A percentile compares a stretch with the other conserved stretches of the same genome.
Conservation (phyloP, 2,797 vertebrate species). For the Typhlichthys eigenmanni region DNA sequence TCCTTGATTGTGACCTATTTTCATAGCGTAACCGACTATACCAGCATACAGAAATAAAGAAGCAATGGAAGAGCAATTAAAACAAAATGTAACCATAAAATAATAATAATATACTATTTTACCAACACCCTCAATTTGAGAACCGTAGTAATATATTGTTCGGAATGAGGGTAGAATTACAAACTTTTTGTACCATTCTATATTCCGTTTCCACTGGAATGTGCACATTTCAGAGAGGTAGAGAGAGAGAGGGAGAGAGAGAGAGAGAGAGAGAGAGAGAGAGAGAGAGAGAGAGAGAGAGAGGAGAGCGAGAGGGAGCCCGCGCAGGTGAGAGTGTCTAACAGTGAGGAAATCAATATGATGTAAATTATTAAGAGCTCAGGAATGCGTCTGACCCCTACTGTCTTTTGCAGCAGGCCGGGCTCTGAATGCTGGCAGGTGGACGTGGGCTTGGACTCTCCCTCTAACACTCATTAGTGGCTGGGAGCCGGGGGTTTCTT, state of each 20-base stretch:
- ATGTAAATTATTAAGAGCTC: constrained; percentile 96
- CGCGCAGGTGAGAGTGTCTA: constrained; percentile 77
- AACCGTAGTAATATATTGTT: constrained; percentile 32
- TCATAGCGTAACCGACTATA: too few relatives aligned
- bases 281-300: constrained; percentile 21
- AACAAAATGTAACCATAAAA: too few relatives aligned
- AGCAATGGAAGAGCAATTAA: too few relatives aligned
- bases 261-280: constrained; percentile 23
- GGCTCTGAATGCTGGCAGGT: constrained; percentile 90
- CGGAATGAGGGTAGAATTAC: constrained; percentile 56
- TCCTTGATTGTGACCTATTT: too few relatives aligned
- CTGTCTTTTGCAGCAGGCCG: constrained; percentile 85
- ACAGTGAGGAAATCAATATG: constrained; percentile 90
- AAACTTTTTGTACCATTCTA: constrained; percentile 60
- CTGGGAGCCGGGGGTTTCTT: constrained; percentile 86
- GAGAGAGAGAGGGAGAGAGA: constrained; percentile 51
- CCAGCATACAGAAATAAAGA: too few relatives aligned
- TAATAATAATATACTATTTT: too few relatives aligned
- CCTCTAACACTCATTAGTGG: constrained; percentile 97
- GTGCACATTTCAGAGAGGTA: constrained; percentile 57
- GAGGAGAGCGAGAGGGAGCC: constrained; percentile 43
- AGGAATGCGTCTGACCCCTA: constrained; percentile 86
- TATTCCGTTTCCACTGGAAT: constrained; percentile 63
- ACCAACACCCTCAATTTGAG: not conserved
- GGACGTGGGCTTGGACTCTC: constrained; percentile 87